These are phyloP conservation scores for Paedocypris micromegethes DNA, from an alignment of 2,797 vertebrate species.

Conservation along the genomic window DNA sequence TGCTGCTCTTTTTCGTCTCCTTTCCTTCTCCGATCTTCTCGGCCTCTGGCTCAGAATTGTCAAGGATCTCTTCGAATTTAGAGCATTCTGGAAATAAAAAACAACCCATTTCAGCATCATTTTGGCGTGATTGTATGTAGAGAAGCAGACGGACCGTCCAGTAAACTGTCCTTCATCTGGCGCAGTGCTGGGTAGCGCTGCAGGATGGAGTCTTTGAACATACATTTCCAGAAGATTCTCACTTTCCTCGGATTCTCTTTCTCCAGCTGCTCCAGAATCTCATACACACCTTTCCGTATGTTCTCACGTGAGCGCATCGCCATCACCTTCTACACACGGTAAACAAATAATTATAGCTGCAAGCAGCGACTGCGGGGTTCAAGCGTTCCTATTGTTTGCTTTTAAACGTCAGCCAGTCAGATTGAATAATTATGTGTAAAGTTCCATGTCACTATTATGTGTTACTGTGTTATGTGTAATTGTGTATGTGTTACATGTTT, in stretches of 20 bases:
- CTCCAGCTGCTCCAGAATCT: constrained; percentile 60
- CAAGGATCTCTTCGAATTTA: constrained; percentile 7
- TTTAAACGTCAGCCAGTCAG: too few relatives aligned
- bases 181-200: constrained; percentile 52
- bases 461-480: too few relatives aligned
- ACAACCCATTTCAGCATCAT: neutral
- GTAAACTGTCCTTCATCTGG: constrained; percentile 51
- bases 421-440: too few relatives aligned
- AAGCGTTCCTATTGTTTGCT: too few relatives aligned
- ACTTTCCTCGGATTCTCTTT: constrained; percentile 25
- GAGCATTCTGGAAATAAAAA: constrained; percentile 49
- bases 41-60: neutral
- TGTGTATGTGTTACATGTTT: too few relatives aligned
- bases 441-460: too few relatives aligned
- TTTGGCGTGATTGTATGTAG: too few relatives aligned
- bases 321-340: constrained; percentile 54
- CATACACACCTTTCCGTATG: constrained; percentile 50
- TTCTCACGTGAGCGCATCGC: constrained; percentile 50
- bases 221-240: constrained; percentile 55
- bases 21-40: constrained; percentile 16
- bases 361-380: too few relatives aligned
- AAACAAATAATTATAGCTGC: too few relatives aligned
- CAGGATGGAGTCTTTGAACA: constrained; percentile 58
- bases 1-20: constrained; percentile 1
- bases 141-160: constrained; percentile 55